Percentiles rank a stretch among this genome's conserved stretches.
These are phyloP conservation scores for Podarcis cretensis DNA, from an alignment of 2,113 vertebrate species.

Conservation along the genomic window DNA sequence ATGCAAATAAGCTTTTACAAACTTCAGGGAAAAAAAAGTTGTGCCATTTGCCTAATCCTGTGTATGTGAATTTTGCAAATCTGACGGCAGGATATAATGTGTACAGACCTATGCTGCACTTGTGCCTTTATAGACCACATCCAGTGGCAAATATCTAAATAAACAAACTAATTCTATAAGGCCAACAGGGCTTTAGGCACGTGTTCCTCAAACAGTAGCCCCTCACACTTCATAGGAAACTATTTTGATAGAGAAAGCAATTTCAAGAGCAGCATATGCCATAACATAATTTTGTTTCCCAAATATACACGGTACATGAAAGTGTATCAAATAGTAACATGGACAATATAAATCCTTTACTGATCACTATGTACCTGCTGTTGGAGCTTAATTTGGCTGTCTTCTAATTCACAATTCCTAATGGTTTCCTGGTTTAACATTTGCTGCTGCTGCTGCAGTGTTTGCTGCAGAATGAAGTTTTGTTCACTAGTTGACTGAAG, in stretches of 20 bases:
- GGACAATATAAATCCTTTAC: not conserved
- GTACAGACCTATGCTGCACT: not conserved
- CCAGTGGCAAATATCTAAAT: not conserved
- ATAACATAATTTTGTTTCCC: not conserved
- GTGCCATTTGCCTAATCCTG: not conserved
- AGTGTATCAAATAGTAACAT: not conserved
- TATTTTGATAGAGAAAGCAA: not conserved
- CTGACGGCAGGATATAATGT: not conserved
- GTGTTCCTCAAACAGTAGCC: not conserved
- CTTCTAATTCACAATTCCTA: conserved; percentile 89
- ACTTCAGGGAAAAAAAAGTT: not conserved
- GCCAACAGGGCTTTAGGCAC: not conserved
- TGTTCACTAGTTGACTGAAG: conserved; percentile 83
- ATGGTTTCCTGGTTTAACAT: conserved; percentile 91
- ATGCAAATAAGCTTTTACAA: not conserved
- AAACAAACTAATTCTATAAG: not conserved
- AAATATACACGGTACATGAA: not conserved
- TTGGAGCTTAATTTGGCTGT: conserved; percentile 87
- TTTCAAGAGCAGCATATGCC: not conserved
- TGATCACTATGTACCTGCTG: conserved; percentile 78
- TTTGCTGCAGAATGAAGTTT: conserved; percentile 86
- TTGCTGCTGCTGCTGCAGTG: conserved; percentile 87
- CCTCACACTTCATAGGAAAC: not conserved
- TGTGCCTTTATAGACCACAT: not conserved
- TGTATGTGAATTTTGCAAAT: not conserved